Conservation (phyloP, 2,113 vertebrate species). For the Channa maculata region DNA sequence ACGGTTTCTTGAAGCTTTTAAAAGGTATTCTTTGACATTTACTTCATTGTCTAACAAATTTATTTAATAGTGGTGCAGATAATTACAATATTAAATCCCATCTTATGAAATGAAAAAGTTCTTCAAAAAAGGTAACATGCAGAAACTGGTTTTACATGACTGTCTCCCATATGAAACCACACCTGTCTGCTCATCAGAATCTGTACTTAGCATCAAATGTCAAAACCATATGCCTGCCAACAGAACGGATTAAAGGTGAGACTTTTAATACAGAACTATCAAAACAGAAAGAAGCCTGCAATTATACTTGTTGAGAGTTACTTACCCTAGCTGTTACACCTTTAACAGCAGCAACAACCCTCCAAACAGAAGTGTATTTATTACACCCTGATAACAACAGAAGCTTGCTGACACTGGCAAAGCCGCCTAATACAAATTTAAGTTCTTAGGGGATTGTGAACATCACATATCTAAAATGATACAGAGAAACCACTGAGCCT, state of each 20-base stretch:
- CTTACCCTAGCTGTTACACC: constrained; percentile 27
- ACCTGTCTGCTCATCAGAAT: neutral
- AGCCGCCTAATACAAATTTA: constrained; percentile 27
- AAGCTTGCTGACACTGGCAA: constrained; percentile 13
- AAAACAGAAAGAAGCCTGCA: constrained; percentile 9
- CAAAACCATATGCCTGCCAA: neutral
- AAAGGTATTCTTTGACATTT: neutral
- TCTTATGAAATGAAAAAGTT: no score
- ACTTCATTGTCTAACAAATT: neutral
- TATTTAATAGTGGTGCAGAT: neutral
- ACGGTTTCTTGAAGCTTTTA: neutral
- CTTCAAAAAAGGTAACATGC: neutral
- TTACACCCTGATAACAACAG: constrained; percentile 34
- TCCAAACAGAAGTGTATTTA: constrained; percentile 31
- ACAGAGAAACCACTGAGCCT: neutral
- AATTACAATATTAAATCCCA: neutral
- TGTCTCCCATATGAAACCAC: neutral
- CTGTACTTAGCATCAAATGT: neutral
- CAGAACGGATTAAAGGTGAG: constrained; percentile 25
- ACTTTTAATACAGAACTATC: constrained; percentile 19
- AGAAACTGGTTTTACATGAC: constrained; percentile 20
- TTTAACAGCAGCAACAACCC: constrained; percentile 17
- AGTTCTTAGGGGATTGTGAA: constrained; percentile 19
- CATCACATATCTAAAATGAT: neutral
- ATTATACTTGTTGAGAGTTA: constrained; percentile 5